Percentiles rank a stretch among this genome's conserved stretches.
These are phyloP conservation scores for Pygathrix nemaeus DNA, from an alignment of 2,113 vertebrate genomes.

Conservation along the genomic window DNA sequence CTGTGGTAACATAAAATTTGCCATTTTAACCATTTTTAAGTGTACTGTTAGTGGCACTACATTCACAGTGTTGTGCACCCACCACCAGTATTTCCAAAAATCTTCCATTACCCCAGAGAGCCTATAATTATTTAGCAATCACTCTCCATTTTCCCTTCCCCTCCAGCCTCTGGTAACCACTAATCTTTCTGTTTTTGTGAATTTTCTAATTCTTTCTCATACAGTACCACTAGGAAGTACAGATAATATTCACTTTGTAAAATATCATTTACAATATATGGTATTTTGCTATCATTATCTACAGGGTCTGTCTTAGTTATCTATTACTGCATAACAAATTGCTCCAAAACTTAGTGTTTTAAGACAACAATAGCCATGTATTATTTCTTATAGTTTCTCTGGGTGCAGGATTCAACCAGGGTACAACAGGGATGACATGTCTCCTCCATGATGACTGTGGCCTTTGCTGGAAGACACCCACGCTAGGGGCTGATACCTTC, in stretches of 20 bases:
- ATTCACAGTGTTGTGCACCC: neutral
- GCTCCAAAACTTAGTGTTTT: neutral
- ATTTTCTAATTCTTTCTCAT: neutral
- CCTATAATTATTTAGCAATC: neutral
- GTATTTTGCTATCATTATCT: neutral
- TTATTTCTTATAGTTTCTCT: neutral
- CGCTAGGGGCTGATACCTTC: neutral
- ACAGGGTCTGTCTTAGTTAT: neutral
- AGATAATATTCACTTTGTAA: slow-evolving; percentile 13
- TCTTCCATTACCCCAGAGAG: neutral
- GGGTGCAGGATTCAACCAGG: neutral
- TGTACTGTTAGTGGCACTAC: neutral
- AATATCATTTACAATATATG: neutral
- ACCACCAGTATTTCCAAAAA: neutral
- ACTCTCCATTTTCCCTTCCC: neutral
- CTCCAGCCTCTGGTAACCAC: neutral
- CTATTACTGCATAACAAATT: neutral
- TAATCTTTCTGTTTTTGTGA: neutral
- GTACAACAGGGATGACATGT: neutral
- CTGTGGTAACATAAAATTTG: neutral
- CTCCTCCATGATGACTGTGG: neutral
- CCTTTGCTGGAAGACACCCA: neutral
- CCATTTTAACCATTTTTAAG: neutral
- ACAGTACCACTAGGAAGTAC: neutral
- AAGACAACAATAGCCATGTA: neutral